Conservation (phyloP, 2,113 vertebrate genomes). For the Poeciliopsis occidentalis region DNA sequence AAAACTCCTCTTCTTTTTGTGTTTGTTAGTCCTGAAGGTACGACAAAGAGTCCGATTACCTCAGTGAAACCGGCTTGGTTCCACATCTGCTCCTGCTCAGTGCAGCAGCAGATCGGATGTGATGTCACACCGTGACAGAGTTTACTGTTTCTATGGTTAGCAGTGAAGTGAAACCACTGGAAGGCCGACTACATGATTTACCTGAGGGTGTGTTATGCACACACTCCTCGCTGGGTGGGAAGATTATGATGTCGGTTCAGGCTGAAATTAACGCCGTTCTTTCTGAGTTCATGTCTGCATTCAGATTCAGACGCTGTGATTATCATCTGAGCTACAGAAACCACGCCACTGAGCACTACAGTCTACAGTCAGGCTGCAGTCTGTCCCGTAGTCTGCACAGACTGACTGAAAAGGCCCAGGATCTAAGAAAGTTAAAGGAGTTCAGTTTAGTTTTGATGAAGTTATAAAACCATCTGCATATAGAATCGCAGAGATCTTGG, state of each 20-base stretch:
- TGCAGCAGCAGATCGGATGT: slow-evolving; percentile 3
- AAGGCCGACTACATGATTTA: slow-evolving; percentile 34
- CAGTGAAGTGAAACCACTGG: slow-evolving; percentile 36
- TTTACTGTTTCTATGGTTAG: slow-evolving; percentile 35
- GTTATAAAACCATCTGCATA: neutral
- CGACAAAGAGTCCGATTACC: neutral
- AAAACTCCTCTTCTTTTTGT: neutral
- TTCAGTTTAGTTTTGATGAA: neutral
- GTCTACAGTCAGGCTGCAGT: no score
- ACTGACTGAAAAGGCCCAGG: neutral
- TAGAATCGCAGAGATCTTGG: neutral
- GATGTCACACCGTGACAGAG: slow-evolving; percentile 4
- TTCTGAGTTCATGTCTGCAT: slow-evolving; percentile 44
- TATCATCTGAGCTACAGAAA: slow-evolving; percentile 10
- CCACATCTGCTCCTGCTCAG: neutral
- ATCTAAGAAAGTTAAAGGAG: neutral
- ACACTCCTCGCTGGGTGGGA: slow-evolving; percentile 23
- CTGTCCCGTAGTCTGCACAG: neutral
- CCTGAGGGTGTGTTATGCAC: slow-evolving; percentile 38
- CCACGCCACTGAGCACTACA: no score
- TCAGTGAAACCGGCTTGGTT: neutral
- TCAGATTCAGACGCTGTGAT: slow-evolving; percentile 31
- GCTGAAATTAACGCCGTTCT: slow-evolving; percentile 46
- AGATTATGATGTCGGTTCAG: slow-evolving; percentile 47
- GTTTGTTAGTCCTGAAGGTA: neutral